Conservation (phyloP, 2,797 vertebrate genomes). For the Psittacula derbiana region DNA sequence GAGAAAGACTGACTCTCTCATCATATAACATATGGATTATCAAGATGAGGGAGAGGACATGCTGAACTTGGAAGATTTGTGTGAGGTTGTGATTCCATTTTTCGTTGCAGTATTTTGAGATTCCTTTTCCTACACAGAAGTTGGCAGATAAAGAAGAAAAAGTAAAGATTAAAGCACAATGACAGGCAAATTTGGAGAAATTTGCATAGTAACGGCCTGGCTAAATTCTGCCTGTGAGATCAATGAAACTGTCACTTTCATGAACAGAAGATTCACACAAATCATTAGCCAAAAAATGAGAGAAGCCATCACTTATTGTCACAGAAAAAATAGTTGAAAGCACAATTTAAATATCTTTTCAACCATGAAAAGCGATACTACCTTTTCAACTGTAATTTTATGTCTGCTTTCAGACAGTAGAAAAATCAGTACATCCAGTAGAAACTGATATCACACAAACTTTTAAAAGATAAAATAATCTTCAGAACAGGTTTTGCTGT, state of each 20-base stretch:
- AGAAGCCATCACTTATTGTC: not conserved
- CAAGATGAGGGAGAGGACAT: not conserved
- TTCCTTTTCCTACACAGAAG: not conserved
- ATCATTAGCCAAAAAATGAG: constrained; percentile 1
- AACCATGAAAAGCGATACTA: not conserved
- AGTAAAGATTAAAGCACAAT: not conserved
- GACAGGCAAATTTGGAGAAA: not conserved
- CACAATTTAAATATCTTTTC: not conserved
- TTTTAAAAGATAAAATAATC: not conserved
- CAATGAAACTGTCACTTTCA: not conserved
- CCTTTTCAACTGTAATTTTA: not conserved
- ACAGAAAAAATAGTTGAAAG: not conserved
- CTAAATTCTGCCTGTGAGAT: constrained; percentile 3
- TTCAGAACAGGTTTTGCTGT: not conserved
- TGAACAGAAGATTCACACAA: not conserved
- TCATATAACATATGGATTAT: not conserved
- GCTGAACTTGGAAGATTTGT: not conserved
- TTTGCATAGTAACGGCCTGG: not conserved
- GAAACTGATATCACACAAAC: not conserved
- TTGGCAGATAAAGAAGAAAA: constrained; percentile 3
- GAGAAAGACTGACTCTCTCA: not conserved
- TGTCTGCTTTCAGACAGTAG: not conserved
- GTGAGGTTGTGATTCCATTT: not conserved
- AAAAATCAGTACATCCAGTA: not conserved
- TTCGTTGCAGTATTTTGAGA: not conserved